Conservation (phyloP, 2,113 vertebrate species). For the Apistogramma diplotaenia region DNA sequence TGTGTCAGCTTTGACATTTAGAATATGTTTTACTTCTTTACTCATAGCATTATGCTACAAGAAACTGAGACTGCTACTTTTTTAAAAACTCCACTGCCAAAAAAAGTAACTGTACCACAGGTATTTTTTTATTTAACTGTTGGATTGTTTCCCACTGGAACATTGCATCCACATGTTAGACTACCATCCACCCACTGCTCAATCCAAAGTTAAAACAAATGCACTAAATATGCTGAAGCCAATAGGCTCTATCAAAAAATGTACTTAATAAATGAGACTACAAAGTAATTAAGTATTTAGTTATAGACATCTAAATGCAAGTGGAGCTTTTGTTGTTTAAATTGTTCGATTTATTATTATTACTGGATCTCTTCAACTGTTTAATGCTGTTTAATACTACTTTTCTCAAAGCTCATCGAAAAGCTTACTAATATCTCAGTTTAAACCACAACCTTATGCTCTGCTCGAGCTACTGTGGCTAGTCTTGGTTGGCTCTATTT, state of each 20-base stretch:
- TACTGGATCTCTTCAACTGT: neutral
- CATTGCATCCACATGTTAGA: neutral
- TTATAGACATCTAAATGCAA: neutral
- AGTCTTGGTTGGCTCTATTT: neutral
- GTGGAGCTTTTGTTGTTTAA: neutral
- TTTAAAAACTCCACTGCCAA: neutral
- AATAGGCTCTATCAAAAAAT: neutral
- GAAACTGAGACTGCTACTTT: neutral
- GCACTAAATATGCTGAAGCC: neutral
- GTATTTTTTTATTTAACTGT: neutral
- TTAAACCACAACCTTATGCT: neutral
- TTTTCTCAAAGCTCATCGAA: neutral
- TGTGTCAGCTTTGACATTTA: neutral
- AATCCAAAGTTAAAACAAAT: neutral
- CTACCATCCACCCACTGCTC: neutral
- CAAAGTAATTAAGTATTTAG: too few relatives aligned
- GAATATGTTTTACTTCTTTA: neutral
- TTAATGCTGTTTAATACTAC: neutral
- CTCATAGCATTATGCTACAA: neutral
- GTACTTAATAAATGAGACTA: too few relatives aligned
- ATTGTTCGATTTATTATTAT: neutral
- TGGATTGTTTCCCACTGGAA: neutral
- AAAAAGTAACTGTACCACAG: neutral
- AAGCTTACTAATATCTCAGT: neutral
- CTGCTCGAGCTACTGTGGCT: neutral